Base-by-base conservation (phyloP, 2,888 invertebrate species). In the Myopa testacea region DNA sequence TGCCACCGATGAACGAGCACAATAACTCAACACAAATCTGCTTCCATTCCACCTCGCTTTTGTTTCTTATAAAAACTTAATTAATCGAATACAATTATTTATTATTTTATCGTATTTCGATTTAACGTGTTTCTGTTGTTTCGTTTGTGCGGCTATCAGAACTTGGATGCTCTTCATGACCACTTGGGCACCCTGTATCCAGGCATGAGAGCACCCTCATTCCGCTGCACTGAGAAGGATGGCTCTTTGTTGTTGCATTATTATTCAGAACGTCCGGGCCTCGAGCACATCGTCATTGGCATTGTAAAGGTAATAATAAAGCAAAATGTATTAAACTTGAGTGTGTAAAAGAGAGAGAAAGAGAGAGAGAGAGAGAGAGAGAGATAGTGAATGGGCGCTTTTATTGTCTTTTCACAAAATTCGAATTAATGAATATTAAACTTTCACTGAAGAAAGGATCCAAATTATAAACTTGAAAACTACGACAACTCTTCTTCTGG, bases 281-380 rank as follows among this genome's bases (percentile, higher is more conserved):
- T 98, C 83, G 97, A 98, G 88, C 95, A 97, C 85, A 98, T 98
- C 86, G 98, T 98, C 80, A 98, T 97, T 86, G 98, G 98, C 45
- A 98, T 98, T 83, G 98, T 99, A 4, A 97, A 97, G 93, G 97
- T 96, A 90, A 37, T 50, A 26, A 4, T 10, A 26, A 16, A 50
- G 26, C 50, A 45, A 14, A 67, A 37, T 75, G 60, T 55, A 58
- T 38, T 26, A 26, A 16, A n/a, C 10, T 58, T n/a, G 14, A 58
- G n/a, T 58, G 14, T 10, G 62, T 4, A 6, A 26, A 26, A 62
- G 26, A 26, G 19, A n/a, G n/a, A 10, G 4, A 12, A 3, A 10
- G 62, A 4, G 26, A 62, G 12, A 10, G 62, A 62, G 10, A 26
- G 19, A 3, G 62, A 62, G 6, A 4, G 62, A 3, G 19, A 8